Percentiles rank a stretch among this genome's conserved stretches.
Conservation (phyloP, 2,113 vertebrate genomes). For the Larimichthys crocea region DNA sequence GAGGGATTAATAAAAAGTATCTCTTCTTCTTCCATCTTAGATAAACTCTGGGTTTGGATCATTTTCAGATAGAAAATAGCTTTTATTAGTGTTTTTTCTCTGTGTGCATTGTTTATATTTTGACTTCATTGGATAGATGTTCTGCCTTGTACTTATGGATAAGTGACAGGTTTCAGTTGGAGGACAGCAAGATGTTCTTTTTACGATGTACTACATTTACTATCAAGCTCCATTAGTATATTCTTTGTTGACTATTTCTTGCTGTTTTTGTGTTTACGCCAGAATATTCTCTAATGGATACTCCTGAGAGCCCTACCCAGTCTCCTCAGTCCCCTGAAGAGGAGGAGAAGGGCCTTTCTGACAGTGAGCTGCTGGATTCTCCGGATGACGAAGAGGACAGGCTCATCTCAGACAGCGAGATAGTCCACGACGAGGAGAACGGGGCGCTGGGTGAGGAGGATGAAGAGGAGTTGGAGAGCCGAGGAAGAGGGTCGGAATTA, state of each 20-base stretch:
- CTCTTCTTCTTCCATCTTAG: too few relatives aligned
- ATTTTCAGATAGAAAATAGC: neutral
- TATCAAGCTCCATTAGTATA: too few relatives aligned
- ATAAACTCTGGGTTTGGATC: neutral
- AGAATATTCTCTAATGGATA: conserved; percentile 89
- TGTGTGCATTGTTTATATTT: neutral
- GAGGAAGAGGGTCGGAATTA: conserved; percentile 61
- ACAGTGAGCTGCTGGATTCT: conserved; percentile 83
- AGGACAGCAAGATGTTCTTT: neutral
- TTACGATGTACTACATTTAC: too few relatives aligned
- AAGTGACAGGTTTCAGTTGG: neutral
- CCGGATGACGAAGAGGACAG: conserved; percentile 85
- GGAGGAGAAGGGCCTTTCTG: conserved; percentile 82
- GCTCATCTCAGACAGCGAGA: conserved; percentile 79
- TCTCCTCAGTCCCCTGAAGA: conserved; percentile 90
- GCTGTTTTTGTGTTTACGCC: conserved; percentile 29
- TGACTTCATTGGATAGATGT: neutral
- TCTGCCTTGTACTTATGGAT: neutral
- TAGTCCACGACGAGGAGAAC: conserved; percentile 77
- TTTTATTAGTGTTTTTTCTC: neutral
- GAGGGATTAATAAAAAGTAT: too few relatives aligned
- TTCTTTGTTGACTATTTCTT: too few relatives aligned
- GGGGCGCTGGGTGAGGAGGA: conserved; percentile 55
- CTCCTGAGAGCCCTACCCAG: conserved; percentile 92
- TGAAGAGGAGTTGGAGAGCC: conserved; percentile 53